Evolutionary conservation across 2,888 invertebrate genomes (phyloP).

Genomic region (Lithophane ornitopus): DNA sequence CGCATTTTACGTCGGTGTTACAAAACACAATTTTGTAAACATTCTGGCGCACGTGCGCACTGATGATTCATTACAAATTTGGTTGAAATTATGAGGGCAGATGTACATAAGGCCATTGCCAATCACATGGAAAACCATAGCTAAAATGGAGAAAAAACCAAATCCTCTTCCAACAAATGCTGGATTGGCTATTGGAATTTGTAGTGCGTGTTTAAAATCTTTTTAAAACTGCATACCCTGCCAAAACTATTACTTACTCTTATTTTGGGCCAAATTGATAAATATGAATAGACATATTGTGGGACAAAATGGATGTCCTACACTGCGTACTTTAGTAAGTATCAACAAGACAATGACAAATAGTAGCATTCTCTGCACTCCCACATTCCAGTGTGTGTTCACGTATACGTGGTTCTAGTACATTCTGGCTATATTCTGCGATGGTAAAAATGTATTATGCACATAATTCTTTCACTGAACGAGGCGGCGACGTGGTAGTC

Average conservation of each 20-base stretch:
- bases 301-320: constrained; percentile 13
- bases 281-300: constrained; percentile 31
- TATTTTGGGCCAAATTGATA: constrained; percentile 17
- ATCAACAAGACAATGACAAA: constrained; percentile 43
- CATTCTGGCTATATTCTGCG: constrained; percentile 31
- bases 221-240: constrained; percentile 26
- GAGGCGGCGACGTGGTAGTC: constrained; percentile 68
- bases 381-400: constrained; percentile 16
- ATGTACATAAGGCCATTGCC: constrained; percentile 70
- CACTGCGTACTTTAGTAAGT: constrained; percentile 8
- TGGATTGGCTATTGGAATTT: constrained; percentile 4
- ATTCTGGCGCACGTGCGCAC: constrained; percentile 83
- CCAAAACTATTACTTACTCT: constrained; percentile 24
- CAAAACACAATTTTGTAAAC: constrained; percentile 86
- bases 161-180: background rate
- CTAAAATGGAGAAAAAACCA: background rate
- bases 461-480: constrained; percentile 45
- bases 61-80: constrained; percentile 76
- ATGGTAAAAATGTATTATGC: constrained; percentile 61
- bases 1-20: constrained; percentile 80
- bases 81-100: constrained; percentile 75
- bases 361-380: constrained; percentile 40
- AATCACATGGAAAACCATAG: constrained; percentile 48
- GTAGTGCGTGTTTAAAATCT: background rate
- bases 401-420: constrained; percentile 34